A percentile compares a stretch with the other conserved stretches of the same genome.
phyloP scores from a whole-genome alignment of 2,797 vertebrate species.

The Sebastes taczanowskii region DNA sequence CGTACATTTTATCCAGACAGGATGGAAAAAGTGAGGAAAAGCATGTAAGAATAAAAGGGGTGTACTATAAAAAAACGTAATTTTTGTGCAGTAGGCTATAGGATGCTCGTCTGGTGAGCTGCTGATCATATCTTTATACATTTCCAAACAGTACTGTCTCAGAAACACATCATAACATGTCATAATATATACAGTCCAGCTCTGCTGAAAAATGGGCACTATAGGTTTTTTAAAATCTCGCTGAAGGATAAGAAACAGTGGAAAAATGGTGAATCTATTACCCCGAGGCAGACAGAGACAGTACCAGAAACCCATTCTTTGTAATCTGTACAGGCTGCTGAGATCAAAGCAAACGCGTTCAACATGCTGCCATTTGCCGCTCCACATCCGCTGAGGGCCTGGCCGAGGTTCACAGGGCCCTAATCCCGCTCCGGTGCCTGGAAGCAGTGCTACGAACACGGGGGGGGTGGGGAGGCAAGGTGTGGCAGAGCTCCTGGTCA shows the following conservation, averaged over 20 bases:
- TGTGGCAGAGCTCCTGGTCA: conserved; percentile 36
- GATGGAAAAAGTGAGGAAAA: conserved; percentile 18
- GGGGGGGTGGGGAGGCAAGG: conserved; percentile 26
- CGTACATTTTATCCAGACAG: conserved; percentile 15
- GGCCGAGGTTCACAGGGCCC: conserved; percentile 68
- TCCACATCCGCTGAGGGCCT: conserved; percentile 60
- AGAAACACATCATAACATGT: conserved; percentile 61
- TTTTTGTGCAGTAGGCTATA: conserved; percentile 6
- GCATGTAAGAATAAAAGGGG: not conserved
- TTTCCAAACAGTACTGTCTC: conserved; percentile 45
- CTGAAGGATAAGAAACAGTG: conserved; percentile 57
- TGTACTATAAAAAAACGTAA: not conserved
- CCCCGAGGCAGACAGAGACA: conserved; percentile 48
- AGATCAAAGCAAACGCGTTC: conserved; percentile 75
- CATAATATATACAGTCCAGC: conserved; percentile 42
- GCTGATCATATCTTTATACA: conserved; percentile 56
- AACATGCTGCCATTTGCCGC: conserved; percentile 70
- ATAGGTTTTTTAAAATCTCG: not conserved
- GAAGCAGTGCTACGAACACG: conserved; percentile 20
- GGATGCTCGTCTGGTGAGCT: conserved; percentile 33
- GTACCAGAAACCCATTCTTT: conserved; percentile 62
- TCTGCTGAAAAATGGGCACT: conserved; percentile 30
- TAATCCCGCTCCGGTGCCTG: conserved; percentile 51
- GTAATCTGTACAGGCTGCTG: conserved; percentile 61
- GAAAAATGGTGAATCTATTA: conserved; percentile 62